A percentile compares a stretch with the other conserved stretches of the same genome.
phyloP scores from a whole-genome alignment of 2,797 vertebrate species.

The Acanthis flammea region DNA sequence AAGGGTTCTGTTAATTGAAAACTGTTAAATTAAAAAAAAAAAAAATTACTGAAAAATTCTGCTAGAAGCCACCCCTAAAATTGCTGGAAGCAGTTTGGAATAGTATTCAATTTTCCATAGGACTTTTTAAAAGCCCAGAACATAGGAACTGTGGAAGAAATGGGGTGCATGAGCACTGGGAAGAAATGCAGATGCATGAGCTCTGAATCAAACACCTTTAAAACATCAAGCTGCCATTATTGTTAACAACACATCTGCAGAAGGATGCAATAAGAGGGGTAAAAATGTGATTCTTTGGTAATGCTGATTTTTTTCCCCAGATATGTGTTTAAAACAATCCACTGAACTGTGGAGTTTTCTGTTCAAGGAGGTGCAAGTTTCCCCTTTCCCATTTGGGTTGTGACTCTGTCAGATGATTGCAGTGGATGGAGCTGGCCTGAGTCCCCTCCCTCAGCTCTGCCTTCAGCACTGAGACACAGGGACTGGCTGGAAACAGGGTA shows the following conservation, averaged over 20 bases:
- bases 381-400: background rate
- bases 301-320: background rate
- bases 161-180: too few species aligned
- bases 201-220: background rate
- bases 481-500: background rate
- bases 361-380: background rate
- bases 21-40: background rate
- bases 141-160: background rate
- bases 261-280: background rate
- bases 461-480: background rate
- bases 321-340: background rate
- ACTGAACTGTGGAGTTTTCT: background rate
- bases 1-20: background rate
- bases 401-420: background rate
- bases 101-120: background rate
- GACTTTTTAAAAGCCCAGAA: background rate
- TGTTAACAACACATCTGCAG: background rate
- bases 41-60: background rate
- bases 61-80: background rate
- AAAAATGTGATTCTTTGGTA: background rate
- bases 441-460: background rate
- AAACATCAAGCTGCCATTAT: background rate
- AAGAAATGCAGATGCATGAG: background rate
- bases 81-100: background rate
- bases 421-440: background rate